Conservation (phyloP, 2,888 invertebrate species). For the Cerastis rubricosa region DNA sequence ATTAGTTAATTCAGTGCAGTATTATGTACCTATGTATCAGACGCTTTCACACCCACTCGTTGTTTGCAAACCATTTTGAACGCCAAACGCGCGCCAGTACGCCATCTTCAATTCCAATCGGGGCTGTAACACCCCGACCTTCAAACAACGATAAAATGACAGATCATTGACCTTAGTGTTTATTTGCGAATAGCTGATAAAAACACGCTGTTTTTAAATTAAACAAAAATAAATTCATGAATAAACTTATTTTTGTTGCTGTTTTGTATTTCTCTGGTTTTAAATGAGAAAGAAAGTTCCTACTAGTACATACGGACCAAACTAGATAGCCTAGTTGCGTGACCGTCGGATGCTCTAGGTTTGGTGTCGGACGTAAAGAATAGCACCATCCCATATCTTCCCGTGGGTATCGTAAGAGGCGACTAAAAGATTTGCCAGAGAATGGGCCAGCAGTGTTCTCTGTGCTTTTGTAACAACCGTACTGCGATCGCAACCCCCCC, state of each 20-base stretch:
- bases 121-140: conserved; percentile 33
- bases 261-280: background rate
- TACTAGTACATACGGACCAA: too few relatives aligned
- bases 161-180: conserved; percentile 9
- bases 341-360: too few relatives aligned
- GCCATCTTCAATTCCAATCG: conserved; percentile 37
- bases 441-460: too few relatives aligned
- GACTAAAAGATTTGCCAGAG: too few relatives aligned
- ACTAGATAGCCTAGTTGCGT: background rate
- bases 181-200: background rate
- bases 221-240: background rate
- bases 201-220: background rate
- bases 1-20: conserved; percentile 31
- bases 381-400: too few relatives aligned
- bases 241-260: background rate
- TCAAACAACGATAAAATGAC: conserved; percentile 18
- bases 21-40: background rate
- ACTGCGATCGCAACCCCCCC: too few relatives aligned
- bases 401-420: too few relatives aligned
- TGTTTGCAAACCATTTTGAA: conserved; percentile 22
- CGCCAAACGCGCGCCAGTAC: conserved; percentile 21
- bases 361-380: too few relatives aligned
- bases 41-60: conserved; percentile 36
- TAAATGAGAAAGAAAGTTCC: background rate
- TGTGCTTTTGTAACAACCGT: too few relatives aligned